Base-by-base conservation (phyloP, 1,140 invertebrate species). In the Drosophila virilis region DNA sequence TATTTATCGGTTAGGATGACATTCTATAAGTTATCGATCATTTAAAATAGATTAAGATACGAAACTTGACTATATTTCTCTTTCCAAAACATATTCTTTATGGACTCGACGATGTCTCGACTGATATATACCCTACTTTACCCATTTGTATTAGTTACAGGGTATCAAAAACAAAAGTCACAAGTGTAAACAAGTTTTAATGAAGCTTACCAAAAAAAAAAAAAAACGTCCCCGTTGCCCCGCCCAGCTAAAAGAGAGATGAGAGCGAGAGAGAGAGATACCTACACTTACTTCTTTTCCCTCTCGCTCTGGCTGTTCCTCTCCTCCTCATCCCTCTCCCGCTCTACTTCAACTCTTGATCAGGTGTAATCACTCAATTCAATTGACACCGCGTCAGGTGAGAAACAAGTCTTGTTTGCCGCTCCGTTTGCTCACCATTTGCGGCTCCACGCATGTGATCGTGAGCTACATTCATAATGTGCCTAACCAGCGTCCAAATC, bases 321-420 rank as follows among this genome's bases (percentile, higher is more conserved):
- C 51, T 61, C 0, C 6, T 22, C 48, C 28, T 28, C 43, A 50
- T 33, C 32, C 13, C 58, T 22, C 8, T n/a, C 3, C 12, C 50
- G 33, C 59, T 32, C 33, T 5, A 28, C 22, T 28, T 50, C 13
- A n/a, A 13, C 35, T 48, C 35, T 22, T 2, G n/a, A 13, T 35
- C 13, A 55, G 52, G 48, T 62, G 48, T 81, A 88, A 86, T 86
- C 80, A 86, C 83, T 86, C 82, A 86, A 86, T 86, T 86, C 52
- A 86, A 52, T 37, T 54, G 38, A 65, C 61, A 65, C 61, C 38
- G 43, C 59, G 22, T 45, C 72, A 66, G 72, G 74, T 70, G 78
- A 42, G 67, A 69, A 70, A 80, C 72, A 32, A 17, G 66, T 77
- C 59, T 67, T 69, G 55, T 17, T 15, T 6, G 40, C 37, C 42